Percentiles rank a stretch among this genome's conserved stretches.
Conservation (phyloP, 2,113 vertebrate genomes). For the Tiliqua scincoides region DNA sequence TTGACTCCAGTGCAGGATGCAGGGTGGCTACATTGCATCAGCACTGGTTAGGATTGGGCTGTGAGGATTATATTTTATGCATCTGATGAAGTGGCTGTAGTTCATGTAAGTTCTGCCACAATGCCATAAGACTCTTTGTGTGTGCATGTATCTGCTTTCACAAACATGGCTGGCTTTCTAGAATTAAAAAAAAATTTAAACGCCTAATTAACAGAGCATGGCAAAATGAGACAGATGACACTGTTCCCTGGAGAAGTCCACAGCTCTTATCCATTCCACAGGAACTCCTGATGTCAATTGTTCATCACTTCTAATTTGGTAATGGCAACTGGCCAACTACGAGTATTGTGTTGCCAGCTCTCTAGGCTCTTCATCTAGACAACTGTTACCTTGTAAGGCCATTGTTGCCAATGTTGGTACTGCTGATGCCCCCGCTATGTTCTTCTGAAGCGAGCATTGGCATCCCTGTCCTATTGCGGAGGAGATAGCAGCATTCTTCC, state of each 20-base stretch:
- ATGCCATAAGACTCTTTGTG: too few relatives aligned
- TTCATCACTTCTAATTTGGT: background rate
- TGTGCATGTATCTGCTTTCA: too few relatives aligned
- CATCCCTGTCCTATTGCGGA: background rate
- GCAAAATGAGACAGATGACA: background rate
- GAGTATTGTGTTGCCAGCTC: background rate
- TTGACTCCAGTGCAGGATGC: too few relatives aligned
- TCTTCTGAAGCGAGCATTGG: background rate
- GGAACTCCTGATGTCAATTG: background rate
- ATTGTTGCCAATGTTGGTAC: background rate
- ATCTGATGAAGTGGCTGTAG: too few relatives aligned
- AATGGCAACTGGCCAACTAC: too few relatives aligned
- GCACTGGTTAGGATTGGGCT: too few relatives aligned
- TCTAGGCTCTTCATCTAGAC: background rate
- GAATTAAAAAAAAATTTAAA: too few relatives aligned
- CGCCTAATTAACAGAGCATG: too few relatives aligned
- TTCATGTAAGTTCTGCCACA: too few relatives aligned
- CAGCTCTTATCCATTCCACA: background rate
- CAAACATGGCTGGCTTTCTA: too few relatives aligned
- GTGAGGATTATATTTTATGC: too few relatives aligned
- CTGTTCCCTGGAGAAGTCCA: background rate
- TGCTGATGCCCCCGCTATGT: background rate
- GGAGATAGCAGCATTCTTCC: conserved; percentile 17
- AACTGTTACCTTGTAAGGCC: conserved; percentile 14
- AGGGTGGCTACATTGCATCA: too few relatives aligned